Percentiles rank a stretch among this genome's conserved stretches.
Conservation (phyloP, 2,113 vertebrate species). For the Sylvilagus bachmani region DNA sequence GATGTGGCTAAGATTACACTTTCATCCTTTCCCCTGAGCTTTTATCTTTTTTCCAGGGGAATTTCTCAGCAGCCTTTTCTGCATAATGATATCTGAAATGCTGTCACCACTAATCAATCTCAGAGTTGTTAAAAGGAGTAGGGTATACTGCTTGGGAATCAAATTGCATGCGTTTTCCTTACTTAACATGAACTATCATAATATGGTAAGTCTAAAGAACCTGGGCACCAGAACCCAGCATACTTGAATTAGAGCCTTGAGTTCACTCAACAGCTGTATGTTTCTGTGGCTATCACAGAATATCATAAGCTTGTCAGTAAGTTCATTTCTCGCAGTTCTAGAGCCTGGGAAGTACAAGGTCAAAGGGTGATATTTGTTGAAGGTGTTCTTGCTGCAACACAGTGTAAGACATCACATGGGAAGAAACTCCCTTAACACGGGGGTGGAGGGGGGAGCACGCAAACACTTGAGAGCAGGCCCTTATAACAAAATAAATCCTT, state of each 20-base stretch:
- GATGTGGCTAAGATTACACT: conserved; percentile 61
- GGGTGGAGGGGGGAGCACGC: too few species aligned
- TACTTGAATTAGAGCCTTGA: background rate
- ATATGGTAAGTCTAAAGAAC: background rate
- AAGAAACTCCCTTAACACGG: fast-evolving
- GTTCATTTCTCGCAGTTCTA: background rate
- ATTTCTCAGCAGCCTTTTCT: conserved; percentile 66
- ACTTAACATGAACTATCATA: conserved; percentile 57
- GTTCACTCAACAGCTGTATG: background rate
- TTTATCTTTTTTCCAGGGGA: conserved; percentile 68
- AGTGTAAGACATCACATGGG: background rate
- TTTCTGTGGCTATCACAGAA: background rate
- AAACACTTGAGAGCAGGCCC: too few species aligned
- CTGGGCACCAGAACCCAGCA: background rate
- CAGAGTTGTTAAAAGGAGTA: conserved; percentile 63
- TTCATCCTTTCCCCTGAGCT: conserved; percentile 68
- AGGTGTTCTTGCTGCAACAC: background rate
- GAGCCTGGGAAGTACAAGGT: background rate
- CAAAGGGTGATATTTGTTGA: background rate
- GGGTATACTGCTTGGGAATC: conserved; percentile 18
- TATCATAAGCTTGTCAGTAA: background rate
- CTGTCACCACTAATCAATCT: conserved; percentile 71
- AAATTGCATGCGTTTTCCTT: conserved; percentile 54
- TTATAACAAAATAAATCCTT: too few species aligned
- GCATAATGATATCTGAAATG: conserved; percentile 76